Evolutionary conservation across 2,888 invertebrate species (phyloP).

Genomic region (Eupithecia subumbrata): DNA sequence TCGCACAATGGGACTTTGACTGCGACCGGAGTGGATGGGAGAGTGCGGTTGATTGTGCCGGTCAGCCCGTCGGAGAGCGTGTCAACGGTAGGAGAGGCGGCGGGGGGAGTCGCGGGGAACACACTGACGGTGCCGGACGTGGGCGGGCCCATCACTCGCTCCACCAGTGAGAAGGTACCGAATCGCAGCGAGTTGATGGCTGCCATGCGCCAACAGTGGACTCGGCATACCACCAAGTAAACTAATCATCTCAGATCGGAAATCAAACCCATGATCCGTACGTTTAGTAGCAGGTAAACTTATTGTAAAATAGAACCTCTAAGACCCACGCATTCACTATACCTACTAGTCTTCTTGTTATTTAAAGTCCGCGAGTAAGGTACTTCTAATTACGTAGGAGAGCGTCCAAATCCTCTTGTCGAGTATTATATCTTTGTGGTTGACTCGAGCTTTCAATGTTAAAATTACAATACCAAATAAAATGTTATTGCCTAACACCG

Average conservation of each 20-base stretch:
- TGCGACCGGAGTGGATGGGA: conserved; percentile 85
- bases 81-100: conserved; percentile 61
- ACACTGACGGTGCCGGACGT: conserved; percentile 82
- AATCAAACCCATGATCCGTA: not conserved
- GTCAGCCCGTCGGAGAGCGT: conserved; percentile 80
- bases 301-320: not conserved
- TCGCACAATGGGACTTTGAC: conserved; percentile 86
- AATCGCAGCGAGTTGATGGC: conserved; percentile 94
- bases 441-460: conserved; percentile 9
- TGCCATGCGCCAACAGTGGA: conserved; percentile 92
- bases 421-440: not conserved
- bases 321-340: not conserved
- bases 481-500: not conserved
- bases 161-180: conserved; percentile 94
- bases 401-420: not conserved
- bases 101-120: conserved; percentile 49
- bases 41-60: conserved; percentile 86
- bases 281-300: not conserved
- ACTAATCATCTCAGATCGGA: conserved; percentile 26
- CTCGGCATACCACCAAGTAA: conserved; percentile 93
- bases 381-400: not conserved
- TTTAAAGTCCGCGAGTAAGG: not conserved
- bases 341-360: not conserved
- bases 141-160: conserved; percentile 87
- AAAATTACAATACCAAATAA: not conserved